phyloP scores from a whole-genome alignment of 2,888 invertebrate species.

The Megalurothrips usitatus region DNA sequence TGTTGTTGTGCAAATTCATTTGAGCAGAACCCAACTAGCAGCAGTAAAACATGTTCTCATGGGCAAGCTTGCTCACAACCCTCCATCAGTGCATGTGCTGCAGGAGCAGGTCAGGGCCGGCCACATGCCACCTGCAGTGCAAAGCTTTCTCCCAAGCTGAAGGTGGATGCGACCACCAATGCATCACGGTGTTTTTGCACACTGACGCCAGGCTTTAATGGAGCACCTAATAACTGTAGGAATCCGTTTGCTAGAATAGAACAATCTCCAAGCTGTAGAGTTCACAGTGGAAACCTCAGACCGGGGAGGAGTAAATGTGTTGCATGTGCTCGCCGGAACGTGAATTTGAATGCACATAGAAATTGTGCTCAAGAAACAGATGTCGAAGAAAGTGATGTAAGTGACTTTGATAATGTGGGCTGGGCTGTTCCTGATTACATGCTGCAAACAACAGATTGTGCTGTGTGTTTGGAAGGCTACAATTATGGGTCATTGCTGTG shows the following conservation, averaged over 20 bases:
- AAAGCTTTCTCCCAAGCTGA: neutral
- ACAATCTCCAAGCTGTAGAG: neutral
- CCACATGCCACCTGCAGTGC: neutral
- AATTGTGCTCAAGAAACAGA: constrained; percentile 8
- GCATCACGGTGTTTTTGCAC: neutral
- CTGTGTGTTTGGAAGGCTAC: constrained; percentile 51
- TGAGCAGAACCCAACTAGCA: neutral
- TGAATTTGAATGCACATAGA: neutral
- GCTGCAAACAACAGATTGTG: constrained; percentile 47
- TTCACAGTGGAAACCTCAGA: neutral
- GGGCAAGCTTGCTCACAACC: neutral
- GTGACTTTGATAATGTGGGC: constrained; percentile 34
- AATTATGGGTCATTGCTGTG: constrained; percentile 44
- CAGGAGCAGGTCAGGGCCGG: too few species aligned
- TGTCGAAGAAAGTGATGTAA: constrained; percentile 33
- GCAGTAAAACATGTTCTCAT: neutral
- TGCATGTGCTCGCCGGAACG: neutral
- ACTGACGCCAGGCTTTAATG: neutral
- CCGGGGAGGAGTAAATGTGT: neutral
- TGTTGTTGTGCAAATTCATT: constrained; percentile 9
- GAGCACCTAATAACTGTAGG: neutral
- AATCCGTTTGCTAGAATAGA: neutral
- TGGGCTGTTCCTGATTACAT: constrained; percentile 39
- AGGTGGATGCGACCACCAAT: neutral
- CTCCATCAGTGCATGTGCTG: neutral